Conservation (phyloP, 2,888 invertebrate genomes). For the Leucozona laternaria region DNA sequence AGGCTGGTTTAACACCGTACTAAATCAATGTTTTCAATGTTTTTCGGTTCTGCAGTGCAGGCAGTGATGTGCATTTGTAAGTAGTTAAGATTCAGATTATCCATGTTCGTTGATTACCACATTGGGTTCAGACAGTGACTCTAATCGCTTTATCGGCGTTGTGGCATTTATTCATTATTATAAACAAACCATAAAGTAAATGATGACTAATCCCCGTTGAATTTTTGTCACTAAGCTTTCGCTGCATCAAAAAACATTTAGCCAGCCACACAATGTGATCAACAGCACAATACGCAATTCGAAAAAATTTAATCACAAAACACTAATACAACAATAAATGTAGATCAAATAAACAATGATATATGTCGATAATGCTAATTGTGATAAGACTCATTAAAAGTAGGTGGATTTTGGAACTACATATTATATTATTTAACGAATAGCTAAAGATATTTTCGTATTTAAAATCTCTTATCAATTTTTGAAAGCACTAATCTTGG, state of each 20-base stretch:
- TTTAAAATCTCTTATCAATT: neutral
- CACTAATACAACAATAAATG: neutral
- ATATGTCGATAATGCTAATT: neutral
- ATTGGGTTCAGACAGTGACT: too few relatives aligned
- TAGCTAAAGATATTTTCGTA: neutral
- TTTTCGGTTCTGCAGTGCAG: too few relatives aligned
- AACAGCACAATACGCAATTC: neutral
- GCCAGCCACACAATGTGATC: neutral
- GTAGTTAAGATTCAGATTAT: too few relatives aligned
- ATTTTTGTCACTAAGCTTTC: neutral
- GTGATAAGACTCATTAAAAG: neutral
- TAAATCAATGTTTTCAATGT: too few relatives aligned
- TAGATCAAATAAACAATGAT: conserved; percentile 15
- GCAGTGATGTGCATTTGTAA: too few relatives aligned
- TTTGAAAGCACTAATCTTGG: neutral
- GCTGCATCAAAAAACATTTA: neutral
- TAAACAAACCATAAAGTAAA: too few relatives aligned
- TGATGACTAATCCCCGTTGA: neutral
- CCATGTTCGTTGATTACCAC: too few relatives aligned
- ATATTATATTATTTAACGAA: neutral
- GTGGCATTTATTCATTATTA: too few relatives aligned
- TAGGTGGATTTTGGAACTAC: neutral
- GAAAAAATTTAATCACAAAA: conserved; percentile 4
- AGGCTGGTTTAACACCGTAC: too few relatives aligned
- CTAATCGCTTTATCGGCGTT: too few relatives aligned